phyloP scores from a whole-genome alignment of 2,888 invertebrate species.

The Podotricha telesiphe region DNA sequence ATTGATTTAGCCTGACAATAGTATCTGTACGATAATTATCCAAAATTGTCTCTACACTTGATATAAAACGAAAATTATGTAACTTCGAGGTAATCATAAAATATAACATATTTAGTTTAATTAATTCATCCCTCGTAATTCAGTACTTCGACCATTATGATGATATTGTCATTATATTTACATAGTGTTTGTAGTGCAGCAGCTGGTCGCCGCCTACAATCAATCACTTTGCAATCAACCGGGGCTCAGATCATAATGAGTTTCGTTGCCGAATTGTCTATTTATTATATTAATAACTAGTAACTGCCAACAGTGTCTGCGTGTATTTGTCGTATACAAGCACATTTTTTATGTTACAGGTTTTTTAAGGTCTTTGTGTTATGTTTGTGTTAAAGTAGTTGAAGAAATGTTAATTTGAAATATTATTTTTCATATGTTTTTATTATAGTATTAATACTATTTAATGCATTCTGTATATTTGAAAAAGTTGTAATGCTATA shows the following conservation, averaged over 20 bases:
- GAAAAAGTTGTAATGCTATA: too few relatives aligned
- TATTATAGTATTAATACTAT: too few relatives aligned
- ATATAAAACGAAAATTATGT: too few relatives aligned
- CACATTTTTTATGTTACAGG: too few relatives aligned
- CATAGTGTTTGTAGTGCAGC: constrained; percentile 33
- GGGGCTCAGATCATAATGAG: constrained; percentile 40
- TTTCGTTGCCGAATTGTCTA: constrained; percentile 14
- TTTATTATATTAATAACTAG: constrained; percentile 16
- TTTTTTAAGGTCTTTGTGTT: too few relatives aligned
- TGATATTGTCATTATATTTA: constrained; percentile 31
- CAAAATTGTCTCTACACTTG: too few relatives aligned
- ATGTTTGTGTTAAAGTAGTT: too few relatives aligned
- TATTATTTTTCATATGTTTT: too few relatives aligned
- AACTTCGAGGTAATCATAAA: neutral
- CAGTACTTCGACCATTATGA: constrained; percentile 19
- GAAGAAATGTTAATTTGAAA: too few relatives aligned
- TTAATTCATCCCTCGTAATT: constrained; percentile 19
- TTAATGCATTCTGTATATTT: too few relatives aligned
- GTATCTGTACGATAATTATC: too few relatives aligned
- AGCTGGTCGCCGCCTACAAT: constrained; percentile 47
- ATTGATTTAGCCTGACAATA: too few relatives aligned
- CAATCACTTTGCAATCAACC: constrained; percentile 45
- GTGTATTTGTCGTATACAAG: neutral
- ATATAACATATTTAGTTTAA: neutral
- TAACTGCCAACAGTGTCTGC: neutral